A percentile compares a stretch with the other conserved stretches of the same genome.
Conservation (phyloP, 2,113 vertebrate genomes). For the Craseonycteris thonglongyai region DNA sequence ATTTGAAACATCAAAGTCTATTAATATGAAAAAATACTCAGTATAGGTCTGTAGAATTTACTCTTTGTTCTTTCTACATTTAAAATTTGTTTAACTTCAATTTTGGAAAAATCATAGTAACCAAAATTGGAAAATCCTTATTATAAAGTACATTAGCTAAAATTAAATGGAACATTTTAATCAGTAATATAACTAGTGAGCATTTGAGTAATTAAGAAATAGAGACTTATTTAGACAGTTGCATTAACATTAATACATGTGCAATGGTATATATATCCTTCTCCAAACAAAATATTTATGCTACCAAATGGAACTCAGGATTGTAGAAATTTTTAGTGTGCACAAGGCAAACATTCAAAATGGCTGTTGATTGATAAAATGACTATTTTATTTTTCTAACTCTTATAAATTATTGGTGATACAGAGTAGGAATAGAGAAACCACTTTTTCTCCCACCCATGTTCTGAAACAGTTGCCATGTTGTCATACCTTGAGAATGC, state of each 20-base stretch:
- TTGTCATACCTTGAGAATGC: constrained; percentile 89
- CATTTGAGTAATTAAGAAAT: not conserved
- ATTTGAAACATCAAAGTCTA: not conserved
- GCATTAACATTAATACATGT: no score
- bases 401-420: not conserved
- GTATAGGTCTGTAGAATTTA: not conserved
- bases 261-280: not conserved
- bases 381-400: not conserved
- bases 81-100: not conserved
- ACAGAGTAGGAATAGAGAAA: not conserved
- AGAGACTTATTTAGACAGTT: not conserved
- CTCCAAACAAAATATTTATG: not conserved
- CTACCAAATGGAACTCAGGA: not conserved
- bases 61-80: not conserved
- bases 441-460: not conserved
- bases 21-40: not conserved
- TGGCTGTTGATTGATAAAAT: not conserved
- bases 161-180: not conserved
- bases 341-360: not conserved
- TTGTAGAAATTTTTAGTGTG: not conserved
- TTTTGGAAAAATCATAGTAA: not conserved
- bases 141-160: not conserved
- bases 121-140: not conserved
- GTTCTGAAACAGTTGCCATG: rapidly evolving
- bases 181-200: not conserved